These are phyloP conservation scores for Melieria crassipennis DNA, from an alignment of 2,888 invertebrate species.

Conservation along the genomic window DNA sequence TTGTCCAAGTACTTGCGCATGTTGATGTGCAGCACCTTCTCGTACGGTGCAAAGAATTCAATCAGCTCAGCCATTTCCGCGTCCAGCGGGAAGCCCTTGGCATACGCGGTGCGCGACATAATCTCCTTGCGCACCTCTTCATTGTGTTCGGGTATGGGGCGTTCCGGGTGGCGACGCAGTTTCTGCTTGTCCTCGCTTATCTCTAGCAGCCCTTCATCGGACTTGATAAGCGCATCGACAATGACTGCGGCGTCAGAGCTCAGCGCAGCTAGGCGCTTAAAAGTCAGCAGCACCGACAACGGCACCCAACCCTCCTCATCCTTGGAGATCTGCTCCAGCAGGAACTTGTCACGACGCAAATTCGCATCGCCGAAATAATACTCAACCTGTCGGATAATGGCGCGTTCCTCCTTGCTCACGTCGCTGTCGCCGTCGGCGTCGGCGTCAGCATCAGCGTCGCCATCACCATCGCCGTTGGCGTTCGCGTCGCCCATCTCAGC, in stretches of 20 bases:
- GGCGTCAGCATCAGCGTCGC: constrained; percentile 6
- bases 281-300: constrained; percentile 83
- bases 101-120: constrained; percentile 81
- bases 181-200: constrained; percentile 71
- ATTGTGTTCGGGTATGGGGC: constrained; percentile 80
- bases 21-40: constrained; percentile 75
- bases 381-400: constrained; percentile 75
- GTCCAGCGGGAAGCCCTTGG: constrained; percentile 84
- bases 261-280: constrained; percentile 84
- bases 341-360: constrained; percentile 89
- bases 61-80: constrained; percentile 76
- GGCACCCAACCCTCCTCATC: constrained; percentile 95
- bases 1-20: constrained; percentile 73
- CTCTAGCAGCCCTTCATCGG: constrained; percentile 77
- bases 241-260: constrained; percentile 77
- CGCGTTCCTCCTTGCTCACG: constrained; percentile 67
- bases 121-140: constrained; percentile 85
- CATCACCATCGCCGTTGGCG: constrained; percentile 21
- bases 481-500: constrained; percentile 10
- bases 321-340: constrained; percentile 84
- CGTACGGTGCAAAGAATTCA: constrained; percentile 76
- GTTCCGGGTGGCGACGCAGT: constrained; percentile 75
- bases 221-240: constrained; percentile 77
- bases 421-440: constrained; percentile 23
- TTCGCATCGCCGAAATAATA: constrained; percentile 87